Conservation (phyloP, 2,888 invertebrate species). For the Cabera pusaria region DNA sequence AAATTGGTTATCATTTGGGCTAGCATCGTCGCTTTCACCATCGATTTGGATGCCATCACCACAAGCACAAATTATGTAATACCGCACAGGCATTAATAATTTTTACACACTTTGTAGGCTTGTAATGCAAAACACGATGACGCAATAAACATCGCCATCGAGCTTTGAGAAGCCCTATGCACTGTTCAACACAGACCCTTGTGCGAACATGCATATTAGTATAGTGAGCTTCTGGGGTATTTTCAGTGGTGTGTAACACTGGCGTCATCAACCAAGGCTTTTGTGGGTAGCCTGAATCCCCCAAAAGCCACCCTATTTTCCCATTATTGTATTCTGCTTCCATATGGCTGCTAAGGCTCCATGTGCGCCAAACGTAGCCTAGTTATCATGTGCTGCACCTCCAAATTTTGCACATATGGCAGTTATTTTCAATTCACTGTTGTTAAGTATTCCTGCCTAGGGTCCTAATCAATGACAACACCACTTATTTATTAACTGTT, state of each 20-base stretch:
- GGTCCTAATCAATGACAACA: too few relatives aligned
- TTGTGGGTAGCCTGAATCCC: conserved; percentile 2
- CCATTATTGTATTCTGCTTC: not conserved
- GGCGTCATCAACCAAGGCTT: not conserved
- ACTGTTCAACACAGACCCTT: not conserved
- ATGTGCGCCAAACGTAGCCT: conserved; percentile 1
- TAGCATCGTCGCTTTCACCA: too few relatives aligned
- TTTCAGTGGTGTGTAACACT: not conserved
- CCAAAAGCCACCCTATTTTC: too few relatives aligned
- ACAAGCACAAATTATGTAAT: not conserved
- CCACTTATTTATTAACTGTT: too few relatives aligned
- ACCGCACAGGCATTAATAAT: not conserved
- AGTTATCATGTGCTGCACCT: conserved; percentile 1
- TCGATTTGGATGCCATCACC: too few relatives aligned
- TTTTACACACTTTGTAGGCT: not conserved
- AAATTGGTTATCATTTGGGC: too few relatives aligned
- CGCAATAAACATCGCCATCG: conserved; percentile 1
- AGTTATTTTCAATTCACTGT: too few relatives aligned
- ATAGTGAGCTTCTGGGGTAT: not conserved
- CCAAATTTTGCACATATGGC: conserved; percentile 1
- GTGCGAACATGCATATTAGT: not conserved
- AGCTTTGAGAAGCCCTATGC: not conserved
- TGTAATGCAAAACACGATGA: conserved; percentile 20
- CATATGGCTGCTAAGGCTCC: not conserved
- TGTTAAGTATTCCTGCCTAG: too few relatives aligned